phyloP scores from a whole-genome alignment of 2,797 vertebrate species.

The Eulemur coronatus region DNA sequence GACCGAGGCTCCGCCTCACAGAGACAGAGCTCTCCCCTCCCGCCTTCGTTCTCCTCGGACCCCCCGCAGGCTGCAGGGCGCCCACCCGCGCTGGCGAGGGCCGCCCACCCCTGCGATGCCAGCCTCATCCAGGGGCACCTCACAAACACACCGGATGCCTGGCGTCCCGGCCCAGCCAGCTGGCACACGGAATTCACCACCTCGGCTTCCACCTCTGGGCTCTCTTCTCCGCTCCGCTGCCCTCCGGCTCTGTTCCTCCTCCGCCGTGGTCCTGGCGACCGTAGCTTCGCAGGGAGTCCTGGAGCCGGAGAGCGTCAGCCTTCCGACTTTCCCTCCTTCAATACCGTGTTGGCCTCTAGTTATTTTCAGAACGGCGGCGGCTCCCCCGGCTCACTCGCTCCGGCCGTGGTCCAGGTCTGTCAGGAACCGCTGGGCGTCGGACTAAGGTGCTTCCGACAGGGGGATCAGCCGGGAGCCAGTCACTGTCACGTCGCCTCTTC shows the following conservation, averaged over 20 bases:
- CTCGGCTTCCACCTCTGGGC: too few relatives aligned
- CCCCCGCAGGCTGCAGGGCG: too few relatives aligned
- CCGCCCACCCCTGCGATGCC: too few relatives aligned
- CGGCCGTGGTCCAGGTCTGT: rapidly evolving
- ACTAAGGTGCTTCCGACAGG: rapidly evolving
- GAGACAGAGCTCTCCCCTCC: neutral
- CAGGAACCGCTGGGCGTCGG: neutral
- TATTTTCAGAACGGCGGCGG: neutral
- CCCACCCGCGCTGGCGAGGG: too few relatives aligned
- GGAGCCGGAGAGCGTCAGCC: rapidly evolving
- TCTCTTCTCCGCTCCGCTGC: rapidly evolving
- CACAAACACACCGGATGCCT: too few relatives aligned
- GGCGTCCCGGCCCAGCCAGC: neutral
- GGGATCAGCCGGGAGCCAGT: rapidly evolving
- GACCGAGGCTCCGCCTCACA: neutral
- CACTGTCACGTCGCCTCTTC: rapidly evolving
- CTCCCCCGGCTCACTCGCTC: too few relatives aligned
- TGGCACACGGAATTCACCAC: rapidly evolving
- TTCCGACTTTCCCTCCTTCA: rapidly evolving
- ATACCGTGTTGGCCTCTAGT: rapidly evolving
- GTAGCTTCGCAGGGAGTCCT: rapidly evolving
- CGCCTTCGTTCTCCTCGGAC: too few relatives aligned
- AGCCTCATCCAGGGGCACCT: neutral
- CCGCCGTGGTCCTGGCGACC: rapidly evolving
- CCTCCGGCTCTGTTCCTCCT: rapidly evolving